Evolutionary conservation across 2,797 vertebrate genomes (phyloP).

Genomic region (Prunella strophiata): DNA sequence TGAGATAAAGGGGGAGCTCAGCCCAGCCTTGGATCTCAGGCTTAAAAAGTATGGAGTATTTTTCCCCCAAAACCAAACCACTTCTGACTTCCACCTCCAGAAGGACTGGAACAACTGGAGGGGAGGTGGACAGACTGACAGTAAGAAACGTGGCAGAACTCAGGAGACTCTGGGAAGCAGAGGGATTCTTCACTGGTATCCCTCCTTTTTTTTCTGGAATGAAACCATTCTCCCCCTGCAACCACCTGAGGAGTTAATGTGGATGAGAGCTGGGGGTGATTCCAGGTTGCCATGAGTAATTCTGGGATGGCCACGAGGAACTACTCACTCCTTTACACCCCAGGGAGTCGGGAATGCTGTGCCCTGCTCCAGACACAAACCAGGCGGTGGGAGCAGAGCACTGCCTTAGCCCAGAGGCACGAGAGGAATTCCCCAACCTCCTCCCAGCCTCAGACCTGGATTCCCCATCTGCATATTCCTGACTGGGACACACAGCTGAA

Average conservation of each 20-base stretch:
- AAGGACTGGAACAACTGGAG: accelerated
- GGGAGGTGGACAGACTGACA: background rate
- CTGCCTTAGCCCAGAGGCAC: conserved; percentile 57
- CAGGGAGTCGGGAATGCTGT: background rate
- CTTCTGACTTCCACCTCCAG: background rate
- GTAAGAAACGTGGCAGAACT: accelerated
- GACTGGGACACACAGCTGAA: background rate
- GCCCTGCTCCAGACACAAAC: conserved; percentile 18
- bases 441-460: background rate
- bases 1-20: background rate
- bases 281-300: background rate
- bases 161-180: background rate
- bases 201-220: background rate
- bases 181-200: background rate
- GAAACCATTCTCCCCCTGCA: background rate
- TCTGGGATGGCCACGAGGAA: background rate
- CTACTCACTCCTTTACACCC: background rate
- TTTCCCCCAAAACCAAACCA: background rate
- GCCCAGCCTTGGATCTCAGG: background rate
- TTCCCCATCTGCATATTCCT: background rate
- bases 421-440: conserved; percentile 64
- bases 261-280: background rate
- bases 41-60: background rate
- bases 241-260: accelerated
- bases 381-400: conserved; percentile 59